Conservation (phyloP, 2,888 invertebrate genomes). For the Ophion ventricosus region DNA sequence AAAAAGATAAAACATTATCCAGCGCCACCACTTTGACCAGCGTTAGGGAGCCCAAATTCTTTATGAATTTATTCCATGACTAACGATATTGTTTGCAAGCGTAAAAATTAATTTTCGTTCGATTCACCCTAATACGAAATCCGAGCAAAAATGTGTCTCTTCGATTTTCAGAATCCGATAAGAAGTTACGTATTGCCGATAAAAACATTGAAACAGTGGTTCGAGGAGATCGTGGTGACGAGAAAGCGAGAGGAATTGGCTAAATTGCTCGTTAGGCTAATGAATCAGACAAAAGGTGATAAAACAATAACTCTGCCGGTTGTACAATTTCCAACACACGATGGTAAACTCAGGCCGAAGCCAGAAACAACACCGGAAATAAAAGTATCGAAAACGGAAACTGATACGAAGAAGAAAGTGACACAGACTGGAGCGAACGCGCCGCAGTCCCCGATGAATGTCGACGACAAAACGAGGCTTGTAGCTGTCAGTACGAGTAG, state of each 20-base stretch:
- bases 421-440: conserved; percentile 66
- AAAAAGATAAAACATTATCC: no score
- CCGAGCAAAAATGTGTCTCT: neutral
- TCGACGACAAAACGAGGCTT: conserved; percentile 57
- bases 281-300: conserved; percentile 89
- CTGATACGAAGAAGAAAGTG: conserved; percentile 69
- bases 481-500: conserved; percentile 57
- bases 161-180: conserved; percentile 88
- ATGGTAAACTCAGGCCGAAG: conserved; percentile 85
- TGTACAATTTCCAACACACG: conserved; percentile 90
- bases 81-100: neutral
- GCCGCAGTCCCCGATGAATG: neutral
- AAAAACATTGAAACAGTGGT: conserved; percentile 93
- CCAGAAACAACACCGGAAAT: conserved; percentile 72
- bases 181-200: conserved; percentile 93
- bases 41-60: neutral
- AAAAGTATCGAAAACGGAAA: conserved; percentile 67
- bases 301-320: conserved; percentile 87
- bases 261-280: conserved; percentile 89
- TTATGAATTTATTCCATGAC: neutral
- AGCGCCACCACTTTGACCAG: no score
- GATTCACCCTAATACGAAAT: neutral
- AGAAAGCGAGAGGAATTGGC: conserved; percentile 95
- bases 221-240: conserved; percentile 92
- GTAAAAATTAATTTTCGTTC: neutral